Evolutionary conservation across 1,140 invertebrate genomes (phyloP).

Genomic region (Polypedilum vanderplanki): DNA sequence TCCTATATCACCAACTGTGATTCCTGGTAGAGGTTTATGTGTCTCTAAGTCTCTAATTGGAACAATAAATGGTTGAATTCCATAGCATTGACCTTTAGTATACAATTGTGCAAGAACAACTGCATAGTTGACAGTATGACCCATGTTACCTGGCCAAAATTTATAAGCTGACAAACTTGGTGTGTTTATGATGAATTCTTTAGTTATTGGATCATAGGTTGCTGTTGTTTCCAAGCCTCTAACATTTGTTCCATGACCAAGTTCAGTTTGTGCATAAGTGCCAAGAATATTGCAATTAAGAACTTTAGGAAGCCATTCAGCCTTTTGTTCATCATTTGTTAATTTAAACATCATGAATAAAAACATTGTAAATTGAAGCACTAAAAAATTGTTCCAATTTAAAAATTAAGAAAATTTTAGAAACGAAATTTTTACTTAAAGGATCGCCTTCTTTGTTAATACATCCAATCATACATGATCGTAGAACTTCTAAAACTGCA

Average conservation of each 20-base stretch:
- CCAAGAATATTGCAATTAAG: constrained; percentile 77
- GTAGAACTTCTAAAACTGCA: neutral
- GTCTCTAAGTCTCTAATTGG: too few relatives aligned
- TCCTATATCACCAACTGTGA: too few relatives aligned
- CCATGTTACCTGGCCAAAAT: constrained; percentile 47
- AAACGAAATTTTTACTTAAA: neutral
- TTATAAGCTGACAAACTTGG: constrained; percentile 58
- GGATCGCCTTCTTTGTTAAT: neutral
- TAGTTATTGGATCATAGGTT: constrained; percentile 71
- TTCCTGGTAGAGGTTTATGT: too few relatives aligned
- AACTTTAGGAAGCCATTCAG: constrained; percentile 75
- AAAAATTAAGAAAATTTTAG: neutral
- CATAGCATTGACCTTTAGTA: constrained; percentile 73
- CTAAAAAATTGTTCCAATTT: constrained; percentile 33
- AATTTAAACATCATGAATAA: constrained; percentile 79
- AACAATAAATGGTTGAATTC: constrained; percentile 89
- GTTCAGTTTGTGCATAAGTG: constrained; percentile 92
- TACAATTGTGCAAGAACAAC: constrained; percentile 83
- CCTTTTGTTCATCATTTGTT: constrained; percentile 74
- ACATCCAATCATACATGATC: neutral
- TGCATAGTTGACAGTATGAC: constrained; percentile 86
- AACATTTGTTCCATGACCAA: constrained; percentile 90
- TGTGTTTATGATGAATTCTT: constrained; percentile 83
- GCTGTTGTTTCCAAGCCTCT: constrained; percentile 86
- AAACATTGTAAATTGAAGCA: constrained; percentile 88